These are phyloP conservation scores for Lissocephala sabroskyi DNA, from an alignment of 2,888 invertebrate species.

Conservation along the genomic window DNA sequence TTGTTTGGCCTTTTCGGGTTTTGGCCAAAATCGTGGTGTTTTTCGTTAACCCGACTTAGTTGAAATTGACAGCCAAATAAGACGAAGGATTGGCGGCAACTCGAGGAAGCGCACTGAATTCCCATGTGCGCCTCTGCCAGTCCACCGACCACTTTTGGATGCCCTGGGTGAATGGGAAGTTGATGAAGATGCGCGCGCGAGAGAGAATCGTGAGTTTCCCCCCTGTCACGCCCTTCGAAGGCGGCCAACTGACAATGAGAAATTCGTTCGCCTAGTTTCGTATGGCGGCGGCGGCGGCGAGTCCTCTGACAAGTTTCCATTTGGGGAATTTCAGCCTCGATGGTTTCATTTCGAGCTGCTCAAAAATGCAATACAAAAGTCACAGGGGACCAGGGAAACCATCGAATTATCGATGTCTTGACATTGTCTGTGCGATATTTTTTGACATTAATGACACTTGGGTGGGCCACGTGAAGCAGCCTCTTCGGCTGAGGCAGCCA, in stretches of 20 bases:
- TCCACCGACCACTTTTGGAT: no score
- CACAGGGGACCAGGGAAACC: constrained; percentile 27
- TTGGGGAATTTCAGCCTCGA: background rate
- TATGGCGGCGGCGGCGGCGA: constrained; percentile 3
- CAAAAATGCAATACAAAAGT: constrained; percentile 33
- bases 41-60: constrained; percentile 20
- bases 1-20: background rate
- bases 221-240: background rate
- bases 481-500: constrained; percentile 1
- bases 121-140: no score
- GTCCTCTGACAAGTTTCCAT: no score
- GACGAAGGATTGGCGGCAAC: constrained; percentile 15
- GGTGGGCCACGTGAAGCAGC: background rate
- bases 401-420: constrained; percentile 49
- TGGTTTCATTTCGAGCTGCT: background rate
- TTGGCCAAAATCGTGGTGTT: constrained; percentile 6
- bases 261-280: constrained; percentile 20
- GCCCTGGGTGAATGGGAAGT: constrained; percentile 6
- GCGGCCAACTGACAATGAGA: constrained; percentile 37
- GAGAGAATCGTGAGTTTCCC: constrained; percentile 27
- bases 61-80: constrained; percentile 40
- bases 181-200: constrained; percentile 55
- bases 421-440: constrained; percentile 45
- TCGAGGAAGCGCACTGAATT: no score
- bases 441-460: constrained; percentile 50